phyloP scores from a whole-genome alignment of 2,888 invertebrate species.

The Tipula confusa region DNA sequence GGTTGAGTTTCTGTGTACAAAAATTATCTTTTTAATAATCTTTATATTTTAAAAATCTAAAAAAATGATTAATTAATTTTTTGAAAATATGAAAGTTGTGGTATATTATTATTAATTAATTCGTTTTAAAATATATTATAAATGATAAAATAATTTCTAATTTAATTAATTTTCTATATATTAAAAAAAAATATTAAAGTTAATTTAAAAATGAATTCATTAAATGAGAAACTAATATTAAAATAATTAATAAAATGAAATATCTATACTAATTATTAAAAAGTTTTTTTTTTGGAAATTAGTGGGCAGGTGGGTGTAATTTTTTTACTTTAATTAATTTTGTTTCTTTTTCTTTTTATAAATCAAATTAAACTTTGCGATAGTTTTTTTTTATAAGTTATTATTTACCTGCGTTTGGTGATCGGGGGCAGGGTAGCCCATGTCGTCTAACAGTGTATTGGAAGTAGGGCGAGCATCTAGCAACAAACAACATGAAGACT shows the following conservation, averaged over 20 bases:
- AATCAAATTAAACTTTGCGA: slow-evolving; percentile 28
- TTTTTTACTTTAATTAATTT: slow-evolving; percentile 28
- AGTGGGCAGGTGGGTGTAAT: slow-evolving; percentile 31
- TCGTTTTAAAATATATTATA: background rate
- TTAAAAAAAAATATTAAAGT: background rate
- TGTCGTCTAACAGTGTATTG: slow-evolving; percentile 84
- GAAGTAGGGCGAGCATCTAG: slow-evolving; percentile 90
- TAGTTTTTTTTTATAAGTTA: slow-evolving; percentile 37
- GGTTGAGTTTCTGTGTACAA: slow-evolving; percentile 28
- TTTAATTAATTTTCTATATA: slow-evolving; percentile 14
- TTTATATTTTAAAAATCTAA: background rate
- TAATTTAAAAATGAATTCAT: background rate
- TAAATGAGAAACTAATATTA: background rate
- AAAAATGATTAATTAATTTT: background rate
- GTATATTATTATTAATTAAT: background rate
- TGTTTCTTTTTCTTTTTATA: slow-evolving; percentile 28
- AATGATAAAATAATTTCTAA: slow-evolving; percentile 20
- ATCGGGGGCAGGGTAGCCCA: slow-evolving; percentile 71
- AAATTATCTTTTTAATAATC: background rate
- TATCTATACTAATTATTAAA: background rate
- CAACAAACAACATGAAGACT: slow-evolving; percentile 78
- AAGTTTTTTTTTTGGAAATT: background rate
- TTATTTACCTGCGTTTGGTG: slow-evolving; percentile 66
- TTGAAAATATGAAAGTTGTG: slow-evolving; percentile 13
- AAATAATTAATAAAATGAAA: background rate